Base-by-base conservation (phyloP, 2,888 invertebrate genomes). In the Cloeon dipterum region DNA sequence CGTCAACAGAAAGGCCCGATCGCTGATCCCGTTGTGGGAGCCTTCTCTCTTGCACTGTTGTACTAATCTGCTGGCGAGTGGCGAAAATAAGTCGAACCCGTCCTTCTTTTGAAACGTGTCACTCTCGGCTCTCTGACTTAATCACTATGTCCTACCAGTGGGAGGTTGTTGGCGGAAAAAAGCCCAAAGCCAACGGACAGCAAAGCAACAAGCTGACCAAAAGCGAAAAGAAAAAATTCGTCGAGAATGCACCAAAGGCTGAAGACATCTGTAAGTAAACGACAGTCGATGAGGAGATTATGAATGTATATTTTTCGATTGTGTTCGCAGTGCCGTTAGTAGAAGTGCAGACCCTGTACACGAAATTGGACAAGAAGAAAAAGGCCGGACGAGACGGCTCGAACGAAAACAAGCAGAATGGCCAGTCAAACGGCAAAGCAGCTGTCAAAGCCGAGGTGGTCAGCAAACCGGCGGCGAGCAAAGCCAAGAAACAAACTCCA, bases 221-320 rank as follows among this genome's bases (percentile, higher is more conserved):
- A 43, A 57, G 58, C 37, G 70, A 72, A 34, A 69, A 64, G 44
- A 70, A 68, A 52, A 70, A 68, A 49, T 57, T 63, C 38, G 53
- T 58, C 38, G 68, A 70, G 52, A 68, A 66, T 55, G 68, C 64
- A 35, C 70, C 73, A 19, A 77, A 75, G 62, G 61, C 74, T 43
- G 77, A 78, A 51, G 78, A 79, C 55, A 66, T 77, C 50, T 59
- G 79, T 79, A 59, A 67, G 75, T 66, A 46, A 44, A 34, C 18
- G 17, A 7, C 23, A 4, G 25, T 40, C 20, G 34, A 8, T n/a
- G 36, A 34, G 38, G 14, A 18, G 7, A 4, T 20, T 33, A 33
- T n/a, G n/a, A n/a, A n/a, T 20, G 8, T n/a, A n/a, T n/a, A n/a
- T n/a, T n/a, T n/a, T n/a, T n/a, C n/a, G n/a, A n/a, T n/a, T n/a